A percentile compares a stretch with the other conserved stretches of the same genome.
Conservation (phyloP, 1,140 invertebrate genomes). For the Tribolium castaneum region DNA sequence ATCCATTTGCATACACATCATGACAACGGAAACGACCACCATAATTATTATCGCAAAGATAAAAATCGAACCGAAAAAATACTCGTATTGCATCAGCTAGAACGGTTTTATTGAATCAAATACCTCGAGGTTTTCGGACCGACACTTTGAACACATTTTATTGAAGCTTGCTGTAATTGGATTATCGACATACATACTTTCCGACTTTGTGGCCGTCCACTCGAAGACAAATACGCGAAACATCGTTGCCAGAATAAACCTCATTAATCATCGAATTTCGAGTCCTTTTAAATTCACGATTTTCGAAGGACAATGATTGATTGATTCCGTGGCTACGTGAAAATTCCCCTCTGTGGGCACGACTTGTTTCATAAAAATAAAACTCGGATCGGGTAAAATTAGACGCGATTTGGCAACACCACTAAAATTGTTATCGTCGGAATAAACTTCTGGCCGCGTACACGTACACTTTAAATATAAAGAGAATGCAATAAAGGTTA, state of each 20-base stretch:
- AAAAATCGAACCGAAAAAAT: neutral
- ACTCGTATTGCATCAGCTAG: neutral
- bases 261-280: neutral
- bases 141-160: constrained; percentile 26
- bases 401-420: neutral
- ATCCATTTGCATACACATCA: neutral
- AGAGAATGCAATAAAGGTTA: neutral
- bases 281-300: neutral
- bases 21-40: neutral
- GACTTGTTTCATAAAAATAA: neutral
- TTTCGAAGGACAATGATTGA: neutral
- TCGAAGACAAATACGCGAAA: neutral
- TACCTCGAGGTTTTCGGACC: constrained; percentile 20
- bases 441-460: neutral
- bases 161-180: constrained; percentile 36
- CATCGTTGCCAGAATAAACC: neutral
- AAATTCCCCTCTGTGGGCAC: neutral
- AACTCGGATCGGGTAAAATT: neutral
- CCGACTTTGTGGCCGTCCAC: neutral
- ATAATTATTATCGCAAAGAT: too few relatives aligned
- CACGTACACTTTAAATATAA: neutral
- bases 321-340: neutral
- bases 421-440: neutral
- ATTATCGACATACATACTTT: constrained; percentile 43
- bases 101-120: constrained; percentile 16